These are phyloP conservation scores for Ischnura elegans DNA, from an alignment of 2,888 invertebrate species.

Conservation along the genomic window DNA sequence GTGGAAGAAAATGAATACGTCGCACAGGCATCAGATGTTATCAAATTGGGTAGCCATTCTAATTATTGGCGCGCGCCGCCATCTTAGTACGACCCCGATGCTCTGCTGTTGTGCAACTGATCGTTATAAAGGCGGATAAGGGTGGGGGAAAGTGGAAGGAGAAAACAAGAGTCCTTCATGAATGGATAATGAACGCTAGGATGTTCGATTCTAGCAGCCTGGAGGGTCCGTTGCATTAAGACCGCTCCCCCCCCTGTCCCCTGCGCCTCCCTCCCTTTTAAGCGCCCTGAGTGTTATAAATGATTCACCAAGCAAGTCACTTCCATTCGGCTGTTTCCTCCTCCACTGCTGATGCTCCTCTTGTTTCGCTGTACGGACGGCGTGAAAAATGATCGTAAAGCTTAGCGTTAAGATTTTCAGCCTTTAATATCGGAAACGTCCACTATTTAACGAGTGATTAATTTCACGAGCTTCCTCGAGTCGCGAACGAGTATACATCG, in stretches of 20 bases:
- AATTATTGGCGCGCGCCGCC: slow-evolving; percentile 10
- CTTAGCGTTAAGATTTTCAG: not conserved
- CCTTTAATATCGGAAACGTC: not conserved
- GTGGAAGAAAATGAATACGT: no score
- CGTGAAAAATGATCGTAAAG: not conserved
- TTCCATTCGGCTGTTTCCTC: not conserved
- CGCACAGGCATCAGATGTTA: no score
- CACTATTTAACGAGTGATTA: not conserved
- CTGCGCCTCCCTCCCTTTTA: no score
- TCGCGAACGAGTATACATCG: no score
- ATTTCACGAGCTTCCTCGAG: not conserved
- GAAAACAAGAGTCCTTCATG: not conserved
- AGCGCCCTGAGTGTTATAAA: not conserved
- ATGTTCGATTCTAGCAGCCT: not conserved
- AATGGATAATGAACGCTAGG: slow-evolving; percentile 7
- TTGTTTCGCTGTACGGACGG: not conserved
- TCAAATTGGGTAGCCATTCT: not conserved
- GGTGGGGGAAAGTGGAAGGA: no score
- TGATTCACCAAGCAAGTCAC: not conserved
- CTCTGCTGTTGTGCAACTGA: not conserved
- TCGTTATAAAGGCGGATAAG: not conserved
- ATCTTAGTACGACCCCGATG: not conserved
- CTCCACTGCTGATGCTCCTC: no score
- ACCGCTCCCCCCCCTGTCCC: no score
- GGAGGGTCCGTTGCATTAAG: not conserved